phyloP scores from a whole-genome alignment of 2,797 vertebrate species.

The Argya squamiceps region DNA sequence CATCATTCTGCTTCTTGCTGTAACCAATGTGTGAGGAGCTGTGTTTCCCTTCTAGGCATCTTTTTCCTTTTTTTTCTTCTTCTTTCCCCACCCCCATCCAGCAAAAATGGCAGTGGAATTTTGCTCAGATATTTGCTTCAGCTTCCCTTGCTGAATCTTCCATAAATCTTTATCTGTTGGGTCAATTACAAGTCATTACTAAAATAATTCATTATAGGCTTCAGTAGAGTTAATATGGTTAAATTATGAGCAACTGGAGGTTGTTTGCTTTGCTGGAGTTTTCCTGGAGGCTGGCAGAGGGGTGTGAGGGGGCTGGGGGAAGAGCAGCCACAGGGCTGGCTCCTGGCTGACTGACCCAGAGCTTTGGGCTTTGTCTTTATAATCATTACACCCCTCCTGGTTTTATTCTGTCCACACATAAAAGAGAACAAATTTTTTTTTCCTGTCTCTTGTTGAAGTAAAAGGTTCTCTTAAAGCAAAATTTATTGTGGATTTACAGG shows the following conservation, averaged over 20 bases:
- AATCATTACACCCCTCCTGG: neutral
- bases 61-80: neutral
- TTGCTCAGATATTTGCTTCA: constrained; percentile 35
- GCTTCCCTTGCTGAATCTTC: neutral
- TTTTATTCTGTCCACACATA: neutral
- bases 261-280: neutral
- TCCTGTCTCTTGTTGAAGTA: neutral
- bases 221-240: neutral
- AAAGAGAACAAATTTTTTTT: neutral
- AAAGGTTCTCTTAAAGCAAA: constrained; percentile 30
- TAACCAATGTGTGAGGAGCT: constrained; percentile 38
- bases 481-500: constrained; percentile 59
- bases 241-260: neutral
- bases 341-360: too few species aligned
- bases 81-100: neutral
- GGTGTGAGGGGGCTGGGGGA: neutral
- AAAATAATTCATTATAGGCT: neutral
- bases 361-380: neutral
- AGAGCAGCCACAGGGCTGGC: neutral
- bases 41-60: constrained; percentile 41
- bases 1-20: constrained; percentile 34
- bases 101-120: constrained; percentile 21
- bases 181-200: constrained; percentile 25
- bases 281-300: neutral
- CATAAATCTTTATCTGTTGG: constrained; percentile 9